Base-by-base conservation (phyloP, 2,113 vertebrate genomes). In the Corydoras sp. region DNA sequence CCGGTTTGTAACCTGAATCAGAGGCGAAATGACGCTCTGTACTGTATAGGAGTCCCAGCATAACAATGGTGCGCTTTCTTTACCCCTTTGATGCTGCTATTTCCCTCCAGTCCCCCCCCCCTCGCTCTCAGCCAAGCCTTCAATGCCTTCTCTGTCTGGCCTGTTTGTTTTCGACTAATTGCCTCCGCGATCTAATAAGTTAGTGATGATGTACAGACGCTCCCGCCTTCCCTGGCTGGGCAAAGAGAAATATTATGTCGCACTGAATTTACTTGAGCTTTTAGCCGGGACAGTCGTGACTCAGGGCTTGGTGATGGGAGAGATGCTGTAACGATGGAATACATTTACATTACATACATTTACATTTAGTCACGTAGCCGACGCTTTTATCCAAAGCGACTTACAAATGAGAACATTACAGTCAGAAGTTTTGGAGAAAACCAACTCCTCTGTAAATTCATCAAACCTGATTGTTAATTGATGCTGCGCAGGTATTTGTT, bases 131-230 rank as follows among this genome's bases (percentile, higher is more conserved):
- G 67, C 30, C 86, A 71, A 76, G 84, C 86, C 89, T 95, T 94
- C 95, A 95, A 97, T 90, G 91, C 87, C 71, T 81, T 51, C 89
- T 91, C 93, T 96, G 95, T 98, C 93, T 93, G 85, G 83, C 90
- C 92, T 94, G 93, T 94, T 95, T 95, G 93, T 95, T 95, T 94
- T 93, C 91, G 79, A 86, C 92, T 98, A 96, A 99, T 97, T 97
- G 95, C 91, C 90, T 93, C 58, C 85, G 86, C 93, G 91, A 93
- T 94, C 92, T 98, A 98, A 98, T 98, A 97, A 95, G 93, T 92
- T 93, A 89, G 95, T 97, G 95, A 96, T 96, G 95, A 98, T 92
- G 91, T 96, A 92, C 75, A 82, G 81, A 81, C 81, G 91, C 86
- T 87, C 91, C 86, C 86, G 89, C 49, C 72, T 18, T 43, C 64